These are phyloP conservation scores for Trematocara variabile DNA, from an alignment of 2,113 vertebrate species.

Conservation along the genomic window DNA sequence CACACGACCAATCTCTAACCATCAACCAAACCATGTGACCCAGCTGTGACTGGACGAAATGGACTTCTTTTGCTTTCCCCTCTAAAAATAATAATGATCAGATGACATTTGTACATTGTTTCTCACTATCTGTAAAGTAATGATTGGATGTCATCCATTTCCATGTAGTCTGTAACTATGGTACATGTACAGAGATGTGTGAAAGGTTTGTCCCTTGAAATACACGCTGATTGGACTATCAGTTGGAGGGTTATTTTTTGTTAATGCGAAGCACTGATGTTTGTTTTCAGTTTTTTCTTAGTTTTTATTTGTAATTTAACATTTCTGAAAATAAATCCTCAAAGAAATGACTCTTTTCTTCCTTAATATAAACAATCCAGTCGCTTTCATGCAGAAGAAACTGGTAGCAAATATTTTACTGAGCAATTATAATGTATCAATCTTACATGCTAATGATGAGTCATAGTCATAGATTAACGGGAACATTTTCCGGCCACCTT, in stretches of 20 bases:
- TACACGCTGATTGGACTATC: neutral
- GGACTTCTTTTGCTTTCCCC: neutral
- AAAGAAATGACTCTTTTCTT: neutral
- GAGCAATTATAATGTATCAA: neutral
- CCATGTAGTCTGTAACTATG: neutral
- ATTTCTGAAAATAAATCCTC: slow-evolving; percentile 46
- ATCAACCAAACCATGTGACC: slow-evolving; percentile 1
- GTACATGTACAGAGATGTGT: neutral
- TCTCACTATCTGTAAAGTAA: neutral
- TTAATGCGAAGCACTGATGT: neutral
- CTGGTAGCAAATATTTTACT: neutral
- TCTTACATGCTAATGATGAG: neutral
- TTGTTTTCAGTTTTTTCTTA: slow-evolving; percentile 8
- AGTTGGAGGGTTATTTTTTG: neutral
- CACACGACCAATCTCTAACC: neutral
- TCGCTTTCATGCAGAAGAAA: neutral
- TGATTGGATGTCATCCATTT: neutral
- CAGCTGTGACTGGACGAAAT: neutral
- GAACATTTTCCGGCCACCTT: neutral
- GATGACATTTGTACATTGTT: neutral
- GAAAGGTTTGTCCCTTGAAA: neutral
- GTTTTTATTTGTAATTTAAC: slow-evolving; percentile 50
- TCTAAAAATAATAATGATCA: neutral
- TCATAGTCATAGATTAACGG: neutral
- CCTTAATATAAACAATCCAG: neutral